A percentile compares a stretch with the other conserved stretches of the same genome.
Conservation (phyloP, 2,113 vertebrate species). For the Tautogolabrus adspersus region DNA sequence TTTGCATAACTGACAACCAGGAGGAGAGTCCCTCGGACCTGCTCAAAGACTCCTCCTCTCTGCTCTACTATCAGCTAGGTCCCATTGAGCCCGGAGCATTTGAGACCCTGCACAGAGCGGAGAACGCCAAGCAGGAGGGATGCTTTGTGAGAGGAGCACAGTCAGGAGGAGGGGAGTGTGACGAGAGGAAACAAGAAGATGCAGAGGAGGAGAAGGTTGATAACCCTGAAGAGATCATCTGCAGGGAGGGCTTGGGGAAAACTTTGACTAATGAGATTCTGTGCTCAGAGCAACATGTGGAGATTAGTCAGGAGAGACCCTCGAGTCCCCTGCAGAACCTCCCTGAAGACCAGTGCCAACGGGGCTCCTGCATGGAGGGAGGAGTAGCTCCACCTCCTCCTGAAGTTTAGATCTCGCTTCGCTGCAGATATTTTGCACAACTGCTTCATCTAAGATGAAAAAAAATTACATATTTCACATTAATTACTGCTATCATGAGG, state of each 20-base stretch:
- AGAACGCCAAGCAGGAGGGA: slow-evolving; percentile 45
- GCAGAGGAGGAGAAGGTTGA: slow-evolving; percentile 40
- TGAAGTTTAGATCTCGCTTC: slow-evolving; percentile 75
- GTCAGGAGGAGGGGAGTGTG: slow-evolving; percentile 24
- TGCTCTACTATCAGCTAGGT: slow-evolving; percentile 91
- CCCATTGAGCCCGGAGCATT: slow-evolving; percentile 76
- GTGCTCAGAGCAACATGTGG: slow-evolving; percentile 50
- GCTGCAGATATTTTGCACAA: slow-evolving; percentile 88
- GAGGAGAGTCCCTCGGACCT: slow-evolving; percentile 79
- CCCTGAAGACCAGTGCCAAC: slow-evolving; percentile 54
- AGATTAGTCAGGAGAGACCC: slow-evolving; percentile 28
- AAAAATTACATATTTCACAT: slow-evolving; percentile 68
- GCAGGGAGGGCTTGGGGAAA: slow-evolving; percentile 56
- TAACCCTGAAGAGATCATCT: slow-evolving; percentile 40
- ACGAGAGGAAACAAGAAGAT: slow-evolving; percentile 35
- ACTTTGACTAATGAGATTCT: slow-evolving; percentile 44
- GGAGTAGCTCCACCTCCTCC: slow-evolving; percentile 70
- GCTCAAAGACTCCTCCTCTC: slow-evolving; percentile 84
- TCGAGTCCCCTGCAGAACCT: slow-evolving; percentile 40
- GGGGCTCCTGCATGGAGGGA: slow-evolving; percentile 51
- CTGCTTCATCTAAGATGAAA: slow-evolving; percentile 78
- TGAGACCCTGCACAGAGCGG: slow-evolving; percentile 66
- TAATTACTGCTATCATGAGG: slow-evolving; percentile 56
- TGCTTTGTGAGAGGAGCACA: slow-evolving; percentile 13
- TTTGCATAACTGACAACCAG: slow-evolving; percentile 89